phyloP scores from a whole-genome alignment of 2,113 vertebrate genomes.

The Myocastor coypus region DNA sequence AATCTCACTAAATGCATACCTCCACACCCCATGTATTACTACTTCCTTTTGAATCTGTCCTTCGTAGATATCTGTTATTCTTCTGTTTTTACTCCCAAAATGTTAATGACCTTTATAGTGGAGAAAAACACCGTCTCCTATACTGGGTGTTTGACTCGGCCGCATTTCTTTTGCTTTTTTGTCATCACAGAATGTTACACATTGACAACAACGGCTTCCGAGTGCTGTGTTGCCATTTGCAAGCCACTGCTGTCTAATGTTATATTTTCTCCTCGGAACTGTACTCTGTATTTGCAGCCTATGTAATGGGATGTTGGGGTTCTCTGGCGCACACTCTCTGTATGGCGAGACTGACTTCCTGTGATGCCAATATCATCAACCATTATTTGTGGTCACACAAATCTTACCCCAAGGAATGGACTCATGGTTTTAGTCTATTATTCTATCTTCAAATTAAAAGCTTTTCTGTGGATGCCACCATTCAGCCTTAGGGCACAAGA shows the following conservation, averaged over 20 bases:
- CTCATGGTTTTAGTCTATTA: neutral
- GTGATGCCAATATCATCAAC: neutral
- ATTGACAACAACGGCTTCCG: neutral
- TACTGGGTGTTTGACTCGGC: neutral
- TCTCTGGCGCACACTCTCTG: neutral
- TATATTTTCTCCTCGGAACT: neutral
- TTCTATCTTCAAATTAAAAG: neutral
- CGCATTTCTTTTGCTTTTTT: slow-evolving; percentile 1
- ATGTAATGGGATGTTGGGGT: slow-evolving; percentile 12
- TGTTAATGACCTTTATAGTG: neutral
- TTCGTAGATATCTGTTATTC: slow-evolving; percentile 20
- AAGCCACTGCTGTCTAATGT: neutral
- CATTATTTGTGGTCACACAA: slow-evolving; percentile 43
- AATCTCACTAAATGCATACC: neutral
- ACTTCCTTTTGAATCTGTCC: neutral
- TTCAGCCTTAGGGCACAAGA: neutral
- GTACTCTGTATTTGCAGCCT: neutral
- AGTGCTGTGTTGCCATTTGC: neutral
- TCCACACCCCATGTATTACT: slow-evolving; percentile 43
- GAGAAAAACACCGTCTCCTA: slow-evolving; percentile 27
- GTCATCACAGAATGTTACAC: neutral
- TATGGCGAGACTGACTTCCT: neutral
- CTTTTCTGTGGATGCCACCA: neutral
- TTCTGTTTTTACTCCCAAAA: slow-evolving; percentile 28
- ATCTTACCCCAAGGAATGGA: neutral